phyloP scores from a whole-genome alignment of 2,113 vertebrate genomes.

The Centropristis striata region DNA sequence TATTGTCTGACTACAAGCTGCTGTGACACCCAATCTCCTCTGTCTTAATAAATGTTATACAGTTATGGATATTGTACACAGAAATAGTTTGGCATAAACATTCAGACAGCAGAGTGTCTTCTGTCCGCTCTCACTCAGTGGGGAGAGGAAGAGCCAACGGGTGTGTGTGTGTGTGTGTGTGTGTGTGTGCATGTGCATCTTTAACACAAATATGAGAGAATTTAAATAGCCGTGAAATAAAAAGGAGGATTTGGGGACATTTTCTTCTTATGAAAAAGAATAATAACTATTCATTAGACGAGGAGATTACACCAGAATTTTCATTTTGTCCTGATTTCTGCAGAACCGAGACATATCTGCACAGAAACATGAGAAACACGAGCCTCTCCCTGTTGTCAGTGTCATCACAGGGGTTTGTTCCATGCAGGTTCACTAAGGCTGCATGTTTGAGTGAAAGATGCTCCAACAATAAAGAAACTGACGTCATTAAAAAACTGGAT shows the following conservation, averaged over 20 bases:
- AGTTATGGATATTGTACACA: neutral
- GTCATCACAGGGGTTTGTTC: slow-evolving; percentile 21
- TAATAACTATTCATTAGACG: slow-evolving; percentile 6
- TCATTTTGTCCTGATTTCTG: slow-evolving; percentile 1
- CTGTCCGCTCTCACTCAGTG: slow-evolving; percentile 22
- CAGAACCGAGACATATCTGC: neutral
- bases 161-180: no score
- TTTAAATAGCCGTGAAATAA: slow-evolving; percentile 15
- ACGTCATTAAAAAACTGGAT: slow-evolving; percentile 21
- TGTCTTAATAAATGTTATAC: neutral
- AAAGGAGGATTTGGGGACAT: neutral
- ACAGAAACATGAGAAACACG: neutral
- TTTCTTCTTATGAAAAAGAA: slow-evolving; percentile 25
- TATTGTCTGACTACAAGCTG: neutral
- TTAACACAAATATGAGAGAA: slow-evolving; percentile 13
- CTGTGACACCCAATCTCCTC: neutral
- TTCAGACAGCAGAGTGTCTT: slow-evolving; percentile 12
- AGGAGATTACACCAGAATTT: slow-evolving; percentile 7
- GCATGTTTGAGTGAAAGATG: neutral
- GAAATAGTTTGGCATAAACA: slow-evolving; percentile 7
- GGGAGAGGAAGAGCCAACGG: neutral
- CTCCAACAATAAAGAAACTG: slow-evolving; percentile 37
- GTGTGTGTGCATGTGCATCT: no score
- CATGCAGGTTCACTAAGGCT: slow-evolving; percentile 7
- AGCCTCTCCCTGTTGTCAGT: neutral